Percentiles rank a stretch among this genome's conserved stretches.
Conservation (phyloP, 2,888 invertebrate species). For the Mesoligia furuncula region DNA sequence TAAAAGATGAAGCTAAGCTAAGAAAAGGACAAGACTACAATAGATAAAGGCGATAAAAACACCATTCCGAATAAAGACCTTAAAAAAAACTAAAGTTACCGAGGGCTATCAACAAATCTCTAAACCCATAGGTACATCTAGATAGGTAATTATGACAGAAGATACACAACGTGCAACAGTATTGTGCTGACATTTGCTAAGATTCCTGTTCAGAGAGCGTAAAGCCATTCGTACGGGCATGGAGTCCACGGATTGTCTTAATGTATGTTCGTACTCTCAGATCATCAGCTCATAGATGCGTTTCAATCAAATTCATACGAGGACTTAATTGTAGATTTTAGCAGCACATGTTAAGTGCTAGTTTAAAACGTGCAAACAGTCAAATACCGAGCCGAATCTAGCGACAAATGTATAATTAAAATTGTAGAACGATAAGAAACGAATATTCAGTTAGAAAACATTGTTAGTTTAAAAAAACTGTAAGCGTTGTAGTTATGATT, state of each 20-base stretch:
- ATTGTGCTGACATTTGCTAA: conserved; percentile 27
- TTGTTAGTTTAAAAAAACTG: not conserved
- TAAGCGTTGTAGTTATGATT: not conserved
- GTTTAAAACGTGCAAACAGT: conserved; percentile 3
- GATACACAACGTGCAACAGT: conserved; percentile 5
- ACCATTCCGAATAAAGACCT: not conserved
- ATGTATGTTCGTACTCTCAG: not conserved
- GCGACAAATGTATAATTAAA: conserved; percentile 8
- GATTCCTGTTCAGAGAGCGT: conserved; percentile 83
- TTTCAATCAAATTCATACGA: conserved; percentile 14
- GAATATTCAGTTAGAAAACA: not conserved
- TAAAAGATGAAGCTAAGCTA: not conserved
- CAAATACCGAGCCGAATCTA: not conserved
- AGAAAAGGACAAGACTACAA: not conserved
- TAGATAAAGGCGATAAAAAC: not conserved
- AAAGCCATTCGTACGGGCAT: conserved; percentile 58
- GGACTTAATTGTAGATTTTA: conserved; percentile 9
- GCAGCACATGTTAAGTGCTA: not conserved
- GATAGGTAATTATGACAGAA: conserved; percentile 6
- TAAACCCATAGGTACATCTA: conserved; percentile 6
- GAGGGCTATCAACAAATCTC: not conserved
- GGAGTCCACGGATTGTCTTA: conserved; percentile 37
- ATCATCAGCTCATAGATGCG: conserved; percentile 29
- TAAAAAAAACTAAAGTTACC: not conserved
- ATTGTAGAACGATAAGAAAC: conserved; percentile 15